Percentiles rank a stretch among this genome's conserved stretches.
phyloP scores from a whole-genome alignment of 1,140 invertebrate species.

The Lithobius niger region DNA sequence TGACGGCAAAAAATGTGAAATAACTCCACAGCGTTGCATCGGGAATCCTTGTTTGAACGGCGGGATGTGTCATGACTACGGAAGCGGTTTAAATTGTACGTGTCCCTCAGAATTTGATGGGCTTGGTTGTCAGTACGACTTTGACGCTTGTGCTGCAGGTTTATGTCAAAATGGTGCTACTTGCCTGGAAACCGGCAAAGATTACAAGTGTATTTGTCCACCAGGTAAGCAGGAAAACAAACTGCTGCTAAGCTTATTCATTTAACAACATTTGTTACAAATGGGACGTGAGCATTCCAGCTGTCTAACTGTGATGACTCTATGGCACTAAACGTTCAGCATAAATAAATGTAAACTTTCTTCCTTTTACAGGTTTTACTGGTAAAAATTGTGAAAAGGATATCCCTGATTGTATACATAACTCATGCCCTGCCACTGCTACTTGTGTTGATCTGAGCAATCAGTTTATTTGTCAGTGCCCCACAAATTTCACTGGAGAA shows the following conservation, averaged over 20 bases:
- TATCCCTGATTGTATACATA: conserved; percentile 82
- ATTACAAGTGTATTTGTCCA: conserved; percentile 73
- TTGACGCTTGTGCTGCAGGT: conserved; percentile 73
- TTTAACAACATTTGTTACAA: too few species aligned
- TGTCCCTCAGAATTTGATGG: conserved; percentile 73
- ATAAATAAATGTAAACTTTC: too few species aligned
- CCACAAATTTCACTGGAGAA: conserved; percentile 89
- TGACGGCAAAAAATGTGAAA: conserved; percentile 88
- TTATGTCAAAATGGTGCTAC: conserved; percentile 85
- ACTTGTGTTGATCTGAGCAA: conserved; percentile 86
- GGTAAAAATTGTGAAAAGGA: conserved; percentile 84
- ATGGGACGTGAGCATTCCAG: too few species aligned
- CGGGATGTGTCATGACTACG: conserved; percentile 85
- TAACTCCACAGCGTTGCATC: conserved; percentile 85
- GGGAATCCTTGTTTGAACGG: conserved; percentile 93
- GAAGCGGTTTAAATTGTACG: conserved; percentile 84
- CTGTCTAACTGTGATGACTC: too few species aligned
- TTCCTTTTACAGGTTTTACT: conserved; percentile 25
- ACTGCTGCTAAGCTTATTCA: too few species aligned
- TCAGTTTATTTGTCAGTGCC: conserved; percentile 88
- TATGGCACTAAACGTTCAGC: too few species aligned
- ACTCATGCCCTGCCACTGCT: conserved; percentile 84
- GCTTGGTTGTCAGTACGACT: conserved; percentile 85
- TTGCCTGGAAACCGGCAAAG: conserved; percentile 67
- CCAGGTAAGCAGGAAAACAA: too few species aligned